phyloP scores from a whole-genome alignment of 2,797 vertebrate genomes.

The Oceanodroma leucorhoa region DNA sequence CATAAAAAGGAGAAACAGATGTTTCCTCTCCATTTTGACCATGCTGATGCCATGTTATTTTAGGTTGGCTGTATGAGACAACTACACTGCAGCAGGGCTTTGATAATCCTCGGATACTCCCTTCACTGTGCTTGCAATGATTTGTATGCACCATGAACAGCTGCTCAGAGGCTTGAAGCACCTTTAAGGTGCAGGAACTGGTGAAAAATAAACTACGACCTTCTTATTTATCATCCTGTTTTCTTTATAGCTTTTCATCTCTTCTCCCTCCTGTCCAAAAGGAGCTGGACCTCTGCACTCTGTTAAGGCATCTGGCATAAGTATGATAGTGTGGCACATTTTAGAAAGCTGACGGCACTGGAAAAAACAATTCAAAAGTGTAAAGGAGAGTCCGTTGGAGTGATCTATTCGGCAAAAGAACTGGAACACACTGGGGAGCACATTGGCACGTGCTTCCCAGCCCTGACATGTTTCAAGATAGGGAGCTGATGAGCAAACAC shows the following conservation, averaged over 20 bases:
- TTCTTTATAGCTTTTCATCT: not conserved
- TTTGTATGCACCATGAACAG: not conserved
- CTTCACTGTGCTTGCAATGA: not conserved
- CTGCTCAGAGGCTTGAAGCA: not conserved
- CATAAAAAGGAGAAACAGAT: slow-evolving; percentile 71
- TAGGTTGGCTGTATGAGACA: slow-evolving; percentile 21
- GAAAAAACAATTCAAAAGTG: slow-evolving; percentile 26
- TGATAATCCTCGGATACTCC: not conserved
- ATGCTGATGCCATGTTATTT: slow-evolving; percentile 23
- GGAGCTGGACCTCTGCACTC: not conserved
- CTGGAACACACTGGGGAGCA: not conserved
- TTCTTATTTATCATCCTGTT: not conserved
- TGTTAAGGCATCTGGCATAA: not conserved
- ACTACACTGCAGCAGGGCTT: not conserved
- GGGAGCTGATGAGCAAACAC: slow-evolving; percentile 13
- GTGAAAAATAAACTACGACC: not conserved
- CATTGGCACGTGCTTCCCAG: not conserved
- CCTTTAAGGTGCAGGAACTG: not conserved
- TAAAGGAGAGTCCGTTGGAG: not conserved
- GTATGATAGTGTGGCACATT: not conserved
- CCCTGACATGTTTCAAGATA: slow-evolving; percentile 6
- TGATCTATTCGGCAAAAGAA: not conserved
- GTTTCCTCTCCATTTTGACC: slow-evolving; percentile 65
- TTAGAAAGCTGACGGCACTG: slow-evolving; percentile 2
- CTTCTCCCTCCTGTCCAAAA: not conserved